A percentile compares a stretch with the other conserved stretches of the same genome.
Evolutionary conservation across 2,797 vertebrate genomes (phyloP).

Genomic region (Phyllotis vaccarum): DNA sequence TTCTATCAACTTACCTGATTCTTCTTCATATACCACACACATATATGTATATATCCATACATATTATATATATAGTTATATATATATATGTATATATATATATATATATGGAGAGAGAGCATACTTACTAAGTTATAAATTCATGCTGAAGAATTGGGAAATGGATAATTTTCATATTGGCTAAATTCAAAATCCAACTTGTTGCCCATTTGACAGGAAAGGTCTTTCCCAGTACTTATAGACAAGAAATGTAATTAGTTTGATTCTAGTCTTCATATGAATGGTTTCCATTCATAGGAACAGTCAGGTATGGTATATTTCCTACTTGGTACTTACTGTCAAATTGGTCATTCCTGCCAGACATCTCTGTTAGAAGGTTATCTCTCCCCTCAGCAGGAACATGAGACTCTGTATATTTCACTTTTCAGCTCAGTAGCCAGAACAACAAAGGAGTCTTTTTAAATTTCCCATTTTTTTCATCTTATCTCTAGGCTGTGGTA

Average conservation of each 20-base stretch:
- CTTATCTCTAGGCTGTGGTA: neutral
- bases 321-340: neutral
- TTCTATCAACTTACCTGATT: neutral
- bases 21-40: neutral
- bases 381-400: neutral
- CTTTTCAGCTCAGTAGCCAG: neutral
- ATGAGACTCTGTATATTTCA: neutral
- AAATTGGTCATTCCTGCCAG: neutral
- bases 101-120: neutral
- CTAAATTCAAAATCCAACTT: neutral
- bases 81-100: too few relatives aligned
- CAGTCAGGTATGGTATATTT: neutral
- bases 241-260: neutral
- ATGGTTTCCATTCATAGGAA: neutral
- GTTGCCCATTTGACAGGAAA: neutral
- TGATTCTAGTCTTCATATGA: neutral
- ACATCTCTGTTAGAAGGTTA: neutral
- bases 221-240: neutral
- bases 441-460: neutral
- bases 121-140: neutral
- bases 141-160: neutral
- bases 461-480: neutral
- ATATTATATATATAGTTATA: too few relatives aligned
- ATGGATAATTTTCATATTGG: neutral
- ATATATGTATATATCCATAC: too few relatives aligned